Percentiles rank a stretch among this genome's conserved stretches.
Evolutionary conservation across 2,888 invertebrate genomes (phyloP).

Genomic region (Unio delphinus): DNA sequence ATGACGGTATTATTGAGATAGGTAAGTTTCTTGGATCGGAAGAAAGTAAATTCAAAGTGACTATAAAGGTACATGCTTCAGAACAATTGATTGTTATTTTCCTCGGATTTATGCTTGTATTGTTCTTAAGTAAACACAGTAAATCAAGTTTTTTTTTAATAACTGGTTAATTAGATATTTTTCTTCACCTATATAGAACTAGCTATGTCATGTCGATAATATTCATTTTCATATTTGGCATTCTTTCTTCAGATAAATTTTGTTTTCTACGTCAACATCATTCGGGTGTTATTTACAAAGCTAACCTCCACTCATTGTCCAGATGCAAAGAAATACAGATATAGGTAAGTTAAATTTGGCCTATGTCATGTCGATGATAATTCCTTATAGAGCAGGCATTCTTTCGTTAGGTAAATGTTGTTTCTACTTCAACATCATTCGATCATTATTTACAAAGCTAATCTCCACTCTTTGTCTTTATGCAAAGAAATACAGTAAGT

Average conservation of each 20-base stretch:
- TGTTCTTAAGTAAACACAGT: no score
- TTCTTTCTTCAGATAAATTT: conserved; percentile 77
- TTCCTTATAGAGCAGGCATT: background rate
- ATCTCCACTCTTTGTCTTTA: conserved; percentile 77
- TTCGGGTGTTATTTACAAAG: conserved; percentile 75
- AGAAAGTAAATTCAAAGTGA: no score
- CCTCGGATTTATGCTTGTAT: no score
- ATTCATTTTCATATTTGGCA: background rate
- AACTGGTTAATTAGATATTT: no score
- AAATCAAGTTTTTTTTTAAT: no score
- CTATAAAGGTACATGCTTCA: no score
- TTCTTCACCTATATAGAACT: no score
- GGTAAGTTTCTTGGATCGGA: no score
- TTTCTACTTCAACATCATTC: conserved; percentile 78
- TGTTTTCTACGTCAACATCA: conserved; percentile 78
- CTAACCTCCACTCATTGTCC: conserved; percentile 75
- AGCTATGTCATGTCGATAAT: no score
- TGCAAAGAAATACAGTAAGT: conserved; percentile 77
- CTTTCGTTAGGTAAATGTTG: conserved; percentile 77
- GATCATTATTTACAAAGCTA: conserved; percentile 74
- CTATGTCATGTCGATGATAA: no score
- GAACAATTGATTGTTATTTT: no score
- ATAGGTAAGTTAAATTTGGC: conserved; percentile 72
- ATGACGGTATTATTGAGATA: no score
- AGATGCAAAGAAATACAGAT: conserved; percentile 78